Percentiles rank a stretch among this genome's conserved stretches.
phyloP scores from a whole-genome alignment of 35 echinoderm and acorn worm species.

The Apostichopus japonicus region DNA sequence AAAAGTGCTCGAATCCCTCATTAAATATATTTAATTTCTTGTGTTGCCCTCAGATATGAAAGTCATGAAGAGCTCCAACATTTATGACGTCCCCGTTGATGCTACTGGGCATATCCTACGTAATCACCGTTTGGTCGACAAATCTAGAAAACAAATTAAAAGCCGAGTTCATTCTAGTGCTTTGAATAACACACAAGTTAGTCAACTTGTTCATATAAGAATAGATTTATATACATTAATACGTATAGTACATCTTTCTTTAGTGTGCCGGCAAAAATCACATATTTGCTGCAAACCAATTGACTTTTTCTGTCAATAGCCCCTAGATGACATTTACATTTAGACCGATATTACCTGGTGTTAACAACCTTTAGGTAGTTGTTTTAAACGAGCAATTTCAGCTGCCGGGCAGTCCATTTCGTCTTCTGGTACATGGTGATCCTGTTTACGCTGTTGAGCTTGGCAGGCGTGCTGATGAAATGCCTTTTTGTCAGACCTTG shows the following conservation, averaged over 20 bases:
- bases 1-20: too few relatives aligned
- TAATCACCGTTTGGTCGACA: not conserved
- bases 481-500: conserved; percentile 29
- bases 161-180: not conserved
- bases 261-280: conserved; percentile 1
- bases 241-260: not conserved
- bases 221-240: too few relatives aligned
- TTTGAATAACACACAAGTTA: not conserved
- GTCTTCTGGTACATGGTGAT: not conserved
- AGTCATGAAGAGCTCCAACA: not conserved
- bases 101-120: too few relatives aligned
- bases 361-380: conserved; percentile 20
- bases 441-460: not conserved
- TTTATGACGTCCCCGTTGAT: too few relatives aligned
- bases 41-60: too few relatives aligned
- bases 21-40: too few relatives aligned
- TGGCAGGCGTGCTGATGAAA: not conserved
- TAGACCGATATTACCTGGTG: not conserved
- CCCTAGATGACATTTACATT: not conserved
- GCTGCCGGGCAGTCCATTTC: conserved; percentile 31
- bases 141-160: not conserved
- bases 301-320: not conserved
- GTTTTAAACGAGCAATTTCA: not conserved
- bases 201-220: not conserved
- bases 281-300: conserved; percentile 3